These are phyloP conservation scores for Drosophila fulvimacula DNA, from an alignment of 2,888 invertebrate genomes.

Conservation along the genomic window DNA sequence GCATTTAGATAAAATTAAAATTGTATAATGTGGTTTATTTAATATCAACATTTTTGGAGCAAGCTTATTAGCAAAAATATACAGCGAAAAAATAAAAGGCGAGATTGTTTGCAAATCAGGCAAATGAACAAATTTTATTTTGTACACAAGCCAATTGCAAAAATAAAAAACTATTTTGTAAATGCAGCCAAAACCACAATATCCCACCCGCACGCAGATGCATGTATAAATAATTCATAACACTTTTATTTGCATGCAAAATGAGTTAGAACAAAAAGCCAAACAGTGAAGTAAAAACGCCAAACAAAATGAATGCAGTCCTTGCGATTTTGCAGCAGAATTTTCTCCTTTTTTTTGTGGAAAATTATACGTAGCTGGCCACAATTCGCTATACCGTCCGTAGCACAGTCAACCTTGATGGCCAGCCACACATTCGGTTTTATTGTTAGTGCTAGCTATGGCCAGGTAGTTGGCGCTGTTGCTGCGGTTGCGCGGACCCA, in stretches of 20 bases:
- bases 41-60: constrained; percentile 43
- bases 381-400: constrained; percentile 21
- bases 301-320: constrained; percentile 73
- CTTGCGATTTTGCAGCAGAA: constrained; percentile 43
- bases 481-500: constrained; percentile 38
- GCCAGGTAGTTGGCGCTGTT: constrained; percentile 28
- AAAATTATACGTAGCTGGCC: constrained; percentile 1
- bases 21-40: constrained; percentile 54
- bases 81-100: constrained; percentile 4
- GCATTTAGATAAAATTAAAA: constrained; percentile 49
- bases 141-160: constrained; percentile 55
- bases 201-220: constrained; percentile 28
- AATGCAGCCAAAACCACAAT: constrained; percentile 64
- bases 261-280: constrained; percentile 68
- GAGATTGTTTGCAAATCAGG: constrained; percentile 70
- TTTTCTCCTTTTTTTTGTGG: constrained; percentile 7
- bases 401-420: constrained; percentile 35
- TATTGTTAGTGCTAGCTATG: constrained; percentile 65
- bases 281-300: constrained; percentile 41
- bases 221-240: constrained; percentile 78
- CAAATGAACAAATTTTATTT: constrained; percentile 60
- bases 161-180: constrained; percentile 55
- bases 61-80: constrained; percentile 13
- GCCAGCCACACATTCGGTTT: constrained; percentile 69
- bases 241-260: constrained; percentile 79